Conservation (phyloP, 2,797 vertebrate genomes). For the Poecile montanus region DNA sequence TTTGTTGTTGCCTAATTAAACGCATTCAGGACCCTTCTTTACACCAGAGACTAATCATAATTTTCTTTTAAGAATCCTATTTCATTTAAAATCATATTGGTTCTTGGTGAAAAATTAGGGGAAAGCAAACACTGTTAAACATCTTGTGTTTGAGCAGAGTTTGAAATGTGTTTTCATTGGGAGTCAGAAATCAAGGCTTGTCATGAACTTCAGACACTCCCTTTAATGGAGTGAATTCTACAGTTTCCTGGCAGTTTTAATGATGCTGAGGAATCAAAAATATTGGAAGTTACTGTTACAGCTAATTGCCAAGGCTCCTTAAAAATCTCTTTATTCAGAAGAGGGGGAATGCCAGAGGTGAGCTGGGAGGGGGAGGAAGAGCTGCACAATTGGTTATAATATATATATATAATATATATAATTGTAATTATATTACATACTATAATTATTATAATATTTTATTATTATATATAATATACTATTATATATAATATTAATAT, state of each 20-base stretch:
- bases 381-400: neutral
- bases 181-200: neutral
- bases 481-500: no score
- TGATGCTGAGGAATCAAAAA: neutral
- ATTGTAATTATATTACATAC: no score
- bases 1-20: constrained; percentile 18
- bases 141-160: neutral
- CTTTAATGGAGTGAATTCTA: neutral
- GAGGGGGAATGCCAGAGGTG: neutral
- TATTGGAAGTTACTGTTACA: neutral
- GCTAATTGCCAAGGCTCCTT: neutral
- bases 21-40: neutral
- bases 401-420: no score
- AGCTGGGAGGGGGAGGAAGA: neutral
- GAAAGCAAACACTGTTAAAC: neutral
- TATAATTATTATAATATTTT: no score
- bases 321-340: neutral
- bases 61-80: neutral
- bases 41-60: neutral
- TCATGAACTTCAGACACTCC: neutral
- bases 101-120: neutral
- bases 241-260: neutral
- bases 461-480: no score
- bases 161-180: neutral
- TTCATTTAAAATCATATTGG: neutral